These are phyloP conservation scores for Scleropages formosus DNA, from an alignment of 2,797 vertebrate genomes.

Conservation along the genomic window DNA sequence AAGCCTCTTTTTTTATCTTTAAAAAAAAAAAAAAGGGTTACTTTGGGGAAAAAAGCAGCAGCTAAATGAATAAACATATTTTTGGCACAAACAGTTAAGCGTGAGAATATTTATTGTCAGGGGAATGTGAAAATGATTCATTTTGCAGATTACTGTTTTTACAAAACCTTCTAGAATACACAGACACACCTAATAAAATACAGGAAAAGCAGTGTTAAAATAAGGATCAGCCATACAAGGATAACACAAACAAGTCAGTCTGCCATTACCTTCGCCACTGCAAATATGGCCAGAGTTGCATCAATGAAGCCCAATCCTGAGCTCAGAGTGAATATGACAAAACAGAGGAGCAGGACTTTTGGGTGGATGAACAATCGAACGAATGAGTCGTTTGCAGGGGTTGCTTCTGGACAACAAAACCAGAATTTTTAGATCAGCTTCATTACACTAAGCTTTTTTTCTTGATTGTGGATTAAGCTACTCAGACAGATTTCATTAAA, in stretches of 20 bases:
- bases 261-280: slow-evolving; percentile 74
- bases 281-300: slow-evolving; percentile 88
- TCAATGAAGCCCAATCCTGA: slow-evolving; percentile 85
- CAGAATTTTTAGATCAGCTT: not conserved
- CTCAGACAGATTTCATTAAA: too few relatives aligned
- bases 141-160: too few relatives aligned
- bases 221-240: not conserved
- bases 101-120: too few relatives aligned
- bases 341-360: slow-evolving; percentile 77
- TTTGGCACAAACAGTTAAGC: too few relatives aligned
- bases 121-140: too few relatives aligned
- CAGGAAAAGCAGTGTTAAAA: not conserved
- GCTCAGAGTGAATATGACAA: slow-evolving; percentile 78
- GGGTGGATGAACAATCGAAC: slow-evolving; percentile 71
- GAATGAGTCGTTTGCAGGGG: slow-evolving; percentile 77
- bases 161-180: not conserved
- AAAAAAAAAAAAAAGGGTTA: too few relatives aligned
- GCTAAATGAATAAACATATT: too few relatives aligned
- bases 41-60: too few relatives aligned
- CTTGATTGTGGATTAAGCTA: too few relatives aligned
- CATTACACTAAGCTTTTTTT: not conserved
- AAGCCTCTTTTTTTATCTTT: too few relatives aligned
- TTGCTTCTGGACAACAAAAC: slow-evolving; percentile 66
- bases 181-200: too few relatives aligned
- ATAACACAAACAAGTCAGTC: slow-evolving; percentile 1